Evolutionary conservation across 1,140 invertebrate genomes (phyloP).

Genomic region (Plodia interpunctella): DNA sequence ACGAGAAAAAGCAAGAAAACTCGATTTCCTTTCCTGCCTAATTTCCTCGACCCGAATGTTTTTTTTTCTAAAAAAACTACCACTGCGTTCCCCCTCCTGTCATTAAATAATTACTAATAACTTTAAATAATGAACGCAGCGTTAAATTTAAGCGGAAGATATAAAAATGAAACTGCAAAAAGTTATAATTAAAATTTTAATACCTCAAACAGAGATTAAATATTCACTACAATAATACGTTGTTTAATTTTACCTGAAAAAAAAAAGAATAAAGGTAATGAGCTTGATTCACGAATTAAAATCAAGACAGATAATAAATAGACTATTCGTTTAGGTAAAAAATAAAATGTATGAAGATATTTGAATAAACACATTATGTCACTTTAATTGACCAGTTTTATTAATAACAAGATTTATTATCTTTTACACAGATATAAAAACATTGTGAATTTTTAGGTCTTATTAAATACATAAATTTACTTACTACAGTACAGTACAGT

Average conservation of each 20-base stretch:
- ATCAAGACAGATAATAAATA: no score
- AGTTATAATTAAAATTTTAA: constrained; percentile 14
- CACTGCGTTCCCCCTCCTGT: constrained; percentile 33
- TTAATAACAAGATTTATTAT: no score
- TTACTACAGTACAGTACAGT: no score
- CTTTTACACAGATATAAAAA: no score
- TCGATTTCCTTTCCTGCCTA: no score
- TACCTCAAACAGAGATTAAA: not conserved
- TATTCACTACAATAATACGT: not conserved
- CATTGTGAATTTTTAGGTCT: no score
- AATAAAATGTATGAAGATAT: no score
- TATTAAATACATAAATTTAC: no score
- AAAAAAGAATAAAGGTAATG: not conserved
- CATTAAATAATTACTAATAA: constrained; percentile 3
- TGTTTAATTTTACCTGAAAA: constrained; percentile 4
- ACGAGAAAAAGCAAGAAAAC: constrained; percentile 22
- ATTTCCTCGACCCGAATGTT: constrained; percentile 20
- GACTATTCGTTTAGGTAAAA: no score
- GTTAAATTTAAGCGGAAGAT: not conserved
- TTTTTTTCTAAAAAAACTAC: constrained; percentile 41
- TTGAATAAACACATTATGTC: no score
- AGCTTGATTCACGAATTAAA: no score
- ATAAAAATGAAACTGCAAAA: constrained; percentile 10
- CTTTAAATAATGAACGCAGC: constrained; percentile 20
- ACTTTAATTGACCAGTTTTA: no score